These are phyloP conservation scores for Serrognathus titanus DNA, from an alignment of 2,888 invertebrate genomes.

Conservation along the genomic window DNA sequence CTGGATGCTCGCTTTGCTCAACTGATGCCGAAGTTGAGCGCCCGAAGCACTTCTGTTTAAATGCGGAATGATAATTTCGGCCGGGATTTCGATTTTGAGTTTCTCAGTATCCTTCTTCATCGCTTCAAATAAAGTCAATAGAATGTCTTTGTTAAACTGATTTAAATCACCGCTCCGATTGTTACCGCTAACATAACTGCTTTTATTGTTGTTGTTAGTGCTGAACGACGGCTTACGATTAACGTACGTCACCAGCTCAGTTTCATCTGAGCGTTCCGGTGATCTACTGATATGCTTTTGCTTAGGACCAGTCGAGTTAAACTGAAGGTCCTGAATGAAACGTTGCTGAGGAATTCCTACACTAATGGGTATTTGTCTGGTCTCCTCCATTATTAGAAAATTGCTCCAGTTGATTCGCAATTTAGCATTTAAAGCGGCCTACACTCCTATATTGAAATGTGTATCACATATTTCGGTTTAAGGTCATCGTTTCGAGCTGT, in stretches of 20 bases:
- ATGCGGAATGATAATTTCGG: constrained; percentile 16
- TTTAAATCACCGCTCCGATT: constrained; percentile 9
- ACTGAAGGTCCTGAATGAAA: constrained; percentile 19
- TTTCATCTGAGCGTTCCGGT: constrained; percentile 3
- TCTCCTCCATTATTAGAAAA: constrained; percentile 27
- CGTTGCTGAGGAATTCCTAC: constrained; percentile 21
- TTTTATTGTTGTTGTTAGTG: constrained; percentile 10
- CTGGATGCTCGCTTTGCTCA: constrained; percentile 9
- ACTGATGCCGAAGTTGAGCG: constrained; percentile 10
- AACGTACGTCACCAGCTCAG: constrained; percentile 8
- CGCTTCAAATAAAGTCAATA: constrained; percentile 8
- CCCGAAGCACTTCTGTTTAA: constrained; percentile 7
- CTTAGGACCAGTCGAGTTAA: constrained; percentile 17
- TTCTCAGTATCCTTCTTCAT: constrained; percentile 18
- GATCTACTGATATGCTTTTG: background rate
- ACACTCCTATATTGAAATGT: constrained; percentile 17
- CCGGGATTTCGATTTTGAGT: constrained; percentile 14
- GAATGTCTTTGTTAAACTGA: background rate
- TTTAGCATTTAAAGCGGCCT: constrained; percentile 28
- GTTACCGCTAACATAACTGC: constrained; percentile 17
- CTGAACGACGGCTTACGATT: background rate
- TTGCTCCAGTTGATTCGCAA: constrained; percentile 25
- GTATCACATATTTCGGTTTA: constrained; percentile 15
- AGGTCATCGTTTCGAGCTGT: constrained; percentile 9
- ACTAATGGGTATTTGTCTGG: constrained; percentile 24